Conservation (phyloP, 2,113 vertebrate genomes). For the Prionailurus viverrinus region DNA sequence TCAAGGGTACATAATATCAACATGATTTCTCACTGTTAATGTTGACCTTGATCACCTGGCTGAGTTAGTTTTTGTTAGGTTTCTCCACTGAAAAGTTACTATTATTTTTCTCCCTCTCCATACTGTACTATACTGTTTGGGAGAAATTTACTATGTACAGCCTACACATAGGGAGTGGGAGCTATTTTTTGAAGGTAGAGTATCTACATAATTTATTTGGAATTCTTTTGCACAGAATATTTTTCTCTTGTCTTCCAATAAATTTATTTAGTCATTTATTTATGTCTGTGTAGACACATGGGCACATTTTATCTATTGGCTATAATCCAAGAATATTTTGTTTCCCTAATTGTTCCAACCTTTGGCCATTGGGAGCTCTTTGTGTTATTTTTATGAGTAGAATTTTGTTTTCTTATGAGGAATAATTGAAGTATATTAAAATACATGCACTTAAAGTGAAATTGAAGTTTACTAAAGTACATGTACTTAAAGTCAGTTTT, state of each 20-base stretch:
- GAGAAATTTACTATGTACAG: neutral
- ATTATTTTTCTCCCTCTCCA: neutral
- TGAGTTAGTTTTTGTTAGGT: neutral
- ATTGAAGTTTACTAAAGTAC: neutral
- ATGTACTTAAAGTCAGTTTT: neutral
- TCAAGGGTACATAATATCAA: neutral
- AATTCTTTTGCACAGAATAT: neutral
- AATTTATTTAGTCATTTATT: neutral
- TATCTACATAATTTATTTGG: neutral
- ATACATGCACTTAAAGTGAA: neutral
- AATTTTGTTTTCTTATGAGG: neutral
- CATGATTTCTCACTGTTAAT: neutral
- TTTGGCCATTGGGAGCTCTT: neutral
- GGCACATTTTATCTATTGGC: neutral
- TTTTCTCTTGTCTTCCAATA: neutral
- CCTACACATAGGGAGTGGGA: neutral
- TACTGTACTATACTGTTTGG: neutral
- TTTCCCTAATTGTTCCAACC: neutral
- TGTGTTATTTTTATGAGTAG: neutral
- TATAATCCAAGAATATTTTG: neutral
- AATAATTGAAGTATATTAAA: slow-evolving; percentile 1
- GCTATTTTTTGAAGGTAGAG: neutral
- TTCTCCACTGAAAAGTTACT: neutral
- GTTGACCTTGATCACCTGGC: neutral
- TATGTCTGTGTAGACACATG: neutral